A percentile compares a stretch with the other conserved stretches of the same genome.
These are phyloP conservation scores for Gambusia yucatana DNA, from an alignment of 2,797 vertebrate species.

Conservation along the genomic window DNA sequence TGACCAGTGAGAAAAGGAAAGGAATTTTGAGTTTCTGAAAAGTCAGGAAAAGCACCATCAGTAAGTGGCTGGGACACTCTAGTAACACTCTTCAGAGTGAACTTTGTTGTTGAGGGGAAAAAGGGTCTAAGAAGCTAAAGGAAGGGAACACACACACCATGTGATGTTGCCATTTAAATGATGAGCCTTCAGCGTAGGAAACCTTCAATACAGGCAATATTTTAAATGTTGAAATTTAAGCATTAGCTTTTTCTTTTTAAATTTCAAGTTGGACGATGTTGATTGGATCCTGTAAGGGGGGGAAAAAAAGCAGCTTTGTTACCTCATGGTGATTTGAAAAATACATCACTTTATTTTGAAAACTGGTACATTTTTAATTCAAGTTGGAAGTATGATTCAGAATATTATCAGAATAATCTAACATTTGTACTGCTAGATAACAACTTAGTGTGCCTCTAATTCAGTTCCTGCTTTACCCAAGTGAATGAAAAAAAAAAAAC, in stretches of 20 bases:
- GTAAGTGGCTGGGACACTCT: not conserved
- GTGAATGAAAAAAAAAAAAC: not conserved
- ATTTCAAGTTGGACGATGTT: not conserved
- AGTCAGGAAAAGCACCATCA: not conserved
- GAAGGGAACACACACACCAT: not conserved
- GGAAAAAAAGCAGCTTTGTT: not conserved
- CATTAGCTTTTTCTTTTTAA: not conserved
- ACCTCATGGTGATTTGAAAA: not conserved
- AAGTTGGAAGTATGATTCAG: not conserved
- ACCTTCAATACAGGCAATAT: not conserved
- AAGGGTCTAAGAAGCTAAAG: not conserved
- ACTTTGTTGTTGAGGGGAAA: not conserved
- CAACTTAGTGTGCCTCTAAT: not conserved
- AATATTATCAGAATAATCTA: not conserved
- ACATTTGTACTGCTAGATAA: not conserved
- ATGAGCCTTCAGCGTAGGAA: not conserved
- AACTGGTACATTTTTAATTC: not conserved
- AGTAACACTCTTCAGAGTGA: not conserved
- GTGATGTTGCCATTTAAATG: constrained; percentile 1
- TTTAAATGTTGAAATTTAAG: not conserved
- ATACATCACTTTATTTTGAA: not conserved
- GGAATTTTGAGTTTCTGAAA: not conserved
- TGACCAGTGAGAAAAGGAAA: not conserved
- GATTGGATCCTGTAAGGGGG: not conserved
- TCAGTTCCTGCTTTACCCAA: not conserved